Conservation (phyloP, 2,113 vertebrate species). For the Porphyrio hochstetteri region DNA sequence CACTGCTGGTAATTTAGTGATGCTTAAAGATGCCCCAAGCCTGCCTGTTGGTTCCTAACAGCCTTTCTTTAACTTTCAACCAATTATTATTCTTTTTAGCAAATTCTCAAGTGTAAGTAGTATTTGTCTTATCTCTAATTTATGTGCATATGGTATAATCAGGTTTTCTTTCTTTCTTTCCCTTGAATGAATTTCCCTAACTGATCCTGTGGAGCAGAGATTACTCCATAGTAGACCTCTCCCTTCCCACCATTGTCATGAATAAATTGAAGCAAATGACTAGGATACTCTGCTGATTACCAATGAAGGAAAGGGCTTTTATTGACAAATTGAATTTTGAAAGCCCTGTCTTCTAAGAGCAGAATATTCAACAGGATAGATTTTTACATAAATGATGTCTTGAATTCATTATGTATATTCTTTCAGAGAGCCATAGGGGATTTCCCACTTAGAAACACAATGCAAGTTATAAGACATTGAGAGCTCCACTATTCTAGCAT, state of each 20-base stretch:
- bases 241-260: not conserved
- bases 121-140: not conserved
- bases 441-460: constrained; percentile 55
- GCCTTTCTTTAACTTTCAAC: not conserved
- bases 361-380: constrained; percentile 57
- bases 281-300: constrained; percentile 28
- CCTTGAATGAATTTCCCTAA: not conserved
- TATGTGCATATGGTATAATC: not conserved
- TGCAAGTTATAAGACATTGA: not conserved
- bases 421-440: constrained; percentile 15
- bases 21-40: not conserved
- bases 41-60: not conserved
- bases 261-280: constrained; percentile 47
- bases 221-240: not conserved
- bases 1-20: not conserved
- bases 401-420: constrained; percentile 40
- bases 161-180: not conserved
- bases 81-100: not conserved
- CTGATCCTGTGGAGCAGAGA: not conserved
- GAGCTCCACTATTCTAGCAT: not conserved
- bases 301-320: constrained; percentile 20
- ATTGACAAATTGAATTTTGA: constrained; percentile 59
- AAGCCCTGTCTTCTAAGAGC: constrained; percentile 1
- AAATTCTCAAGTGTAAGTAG: not conserved
- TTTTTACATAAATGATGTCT: constrained; percentile 67